Evolutionary conservation across 2,797 vertebrate species (phyloP).

Genomic region (Sarcophilus harrisii): DNA sequence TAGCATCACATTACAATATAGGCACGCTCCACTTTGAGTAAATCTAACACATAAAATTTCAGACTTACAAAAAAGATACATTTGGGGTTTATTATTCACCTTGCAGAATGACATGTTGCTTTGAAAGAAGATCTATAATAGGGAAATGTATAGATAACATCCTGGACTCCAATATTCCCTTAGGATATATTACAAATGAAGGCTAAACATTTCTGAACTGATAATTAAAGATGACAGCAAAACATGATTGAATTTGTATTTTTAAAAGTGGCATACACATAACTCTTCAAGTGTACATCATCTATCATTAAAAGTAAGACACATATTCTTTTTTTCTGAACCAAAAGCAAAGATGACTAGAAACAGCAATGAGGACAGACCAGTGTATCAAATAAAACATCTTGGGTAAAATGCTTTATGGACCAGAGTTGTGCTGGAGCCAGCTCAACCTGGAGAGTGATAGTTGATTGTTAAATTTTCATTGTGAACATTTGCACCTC

Average conservation of each 20-base stretch:
- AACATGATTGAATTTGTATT: conserved; percentile 56
- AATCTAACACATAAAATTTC: conserved; percentile 40
- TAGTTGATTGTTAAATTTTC: background rate
- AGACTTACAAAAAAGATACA: conserved; percentile 31
- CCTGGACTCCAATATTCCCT: conserved; percentile 22
- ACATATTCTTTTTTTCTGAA: background rate
- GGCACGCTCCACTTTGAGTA: conserved; percentile 48
- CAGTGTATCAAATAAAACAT: background rate
- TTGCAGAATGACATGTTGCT: conserved; percentile 53
- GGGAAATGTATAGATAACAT: conserved; percentile 33
- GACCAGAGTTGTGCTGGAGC: background rate
- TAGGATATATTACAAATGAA: conserved; percentile 53
- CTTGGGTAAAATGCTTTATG: background rate
- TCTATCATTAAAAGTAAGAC: background rate
- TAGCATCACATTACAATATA: conserved; percentile 59
- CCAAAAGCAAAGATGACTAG: background rate
- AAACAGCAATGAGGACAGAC: background rate
- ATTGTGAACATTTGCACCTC: background rate
- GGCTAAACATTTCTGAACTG: conserved; percentile 47
- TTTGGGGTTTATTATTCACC: conserved; percentile 37
- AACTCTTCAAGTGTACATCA: background rate
- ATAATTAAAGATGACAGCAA: conserved; percentile 38
- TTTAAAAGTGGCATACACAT: background rate
- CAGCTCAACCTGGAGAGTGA: background rate
- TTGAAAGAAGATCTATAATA: conserved; percentile 25